These are phyloP conservation scores for Eolophus roseicapilla DNA, from an alignment of 2,113 vertebrate species.

Conservation along the genomic window DNA sequence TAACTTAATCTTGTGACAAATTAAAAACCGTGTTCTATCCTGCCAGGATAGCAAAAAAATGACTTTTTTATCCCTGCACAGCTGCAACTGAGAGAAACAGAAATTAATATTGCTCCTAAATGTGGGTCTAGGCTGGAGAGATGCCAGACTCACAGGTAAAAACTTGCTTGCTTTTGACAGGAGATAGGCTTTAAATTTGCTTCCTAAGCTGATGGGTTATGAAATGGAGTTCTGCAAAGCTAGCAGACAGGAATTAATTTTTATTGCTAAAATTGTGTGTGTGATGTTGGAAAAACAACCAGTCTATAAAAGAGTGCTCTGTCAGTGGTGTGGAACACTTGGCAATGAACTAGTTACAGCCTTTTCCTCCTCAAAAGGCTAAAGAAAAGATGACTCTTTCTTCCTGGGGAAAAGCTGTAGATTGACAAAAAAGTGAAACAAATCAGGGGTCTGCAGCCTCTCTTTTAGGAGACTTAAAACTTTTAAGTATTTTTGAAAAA, in stretches of 20 bases:
- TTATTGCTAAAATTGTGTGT: neutral
- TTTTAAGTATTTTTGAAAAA: conserved; percentile 20
- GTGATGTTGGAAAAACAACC: neutral
- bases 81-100: conserved; percentile 39
- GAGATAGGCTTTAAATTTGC: neutral
- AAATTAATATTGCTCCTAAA: conserved; percentile 61
- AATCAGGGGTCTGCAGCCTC: neutral
- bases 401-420: neutral
- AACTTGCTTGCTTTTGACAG: neutral
- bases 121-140: neutral
- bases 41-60: conserved; percentile 58
- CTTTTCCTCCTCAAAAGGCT: neutral
- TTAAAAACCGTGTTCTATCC: conserved; percentile 34
- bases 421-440: neutral
- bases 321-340: neutral
- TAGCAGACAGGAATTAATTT: conserved; percentile 10
- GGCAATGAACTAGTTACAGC: neutral
- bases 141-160: neutral
- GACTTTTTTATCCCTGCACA: conserved; percentile 36
- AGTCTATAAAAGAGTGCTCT: neutral
- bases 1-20: conserved; percentile 64
- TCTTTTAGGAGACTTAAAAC: neutral
- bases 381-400: neutral
- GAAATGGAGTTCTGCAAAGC: conserved; percentile 25
- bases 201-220: neutral